phyloP scores from a whole-genome alignment of 2,113 vertebrate genomes.

The Motacilla tschutschensis region DNA sequence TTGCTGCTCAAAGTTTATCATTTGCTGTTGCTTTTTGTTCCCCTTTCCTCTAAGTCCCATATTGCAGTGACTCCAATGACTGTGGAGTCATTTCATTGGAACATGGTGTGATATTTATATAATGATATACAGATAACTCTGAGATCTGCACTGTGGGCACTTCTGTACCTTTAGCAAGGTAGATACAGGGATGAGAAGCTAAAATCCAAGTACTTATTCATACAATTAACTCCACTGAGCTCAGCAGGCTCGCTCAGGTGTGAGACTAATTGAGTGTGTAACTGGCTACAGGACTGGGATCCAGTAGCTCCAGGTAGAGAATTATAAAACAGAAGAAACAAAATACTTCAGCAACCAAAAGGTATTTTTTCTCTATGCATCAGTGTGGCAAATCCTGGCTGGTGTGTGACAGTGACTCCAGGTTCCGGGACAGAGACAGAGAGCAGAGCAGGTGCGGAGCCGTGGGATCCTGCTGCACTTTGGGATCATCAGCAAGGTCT shows the following conservation, averaged over 20 bases:
- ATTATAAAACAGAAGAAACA: background rate
- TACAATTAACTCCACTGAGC: background rate
- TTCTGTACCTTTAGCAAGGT: background rate
- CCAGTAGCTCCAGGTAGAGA: background rate
- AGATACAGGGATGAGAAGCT: background rate
- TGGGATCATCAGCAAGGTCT: background rate
- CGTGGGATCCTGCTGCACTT: accelerated
- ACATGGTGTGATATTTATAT: background rate
- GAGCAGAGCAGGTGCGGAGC: background rate
- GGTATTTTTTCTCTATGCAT: background rate
- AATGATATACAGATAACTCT: background rate
- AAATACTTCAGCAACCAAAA: background rate
- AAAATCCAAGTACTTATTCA: background rate
- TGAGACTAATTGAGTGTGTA: background rate
- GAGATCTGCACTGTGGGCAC: background rate
- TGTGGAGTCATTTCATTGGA: background rate
- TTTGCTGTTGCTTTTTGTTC: background rate
- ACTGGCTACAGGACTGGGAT: background rate
- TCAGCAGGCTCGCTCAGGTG: background rate
- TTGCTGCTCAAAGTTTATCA: background rate
- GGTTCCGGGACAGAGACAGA: background rate
- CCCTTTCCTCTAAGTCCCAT: background rate
- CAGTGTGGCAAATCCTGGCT: background rate
- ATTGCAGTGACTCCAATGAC: background rate
- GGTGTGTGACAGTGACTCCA: background rate